A percentile compares a stretch with the other conserved stretches of the same genome.
Conservation (phyloP, 92 coral and sea anemone genomes). For the Epizoanthus illoricatus region DNA sequence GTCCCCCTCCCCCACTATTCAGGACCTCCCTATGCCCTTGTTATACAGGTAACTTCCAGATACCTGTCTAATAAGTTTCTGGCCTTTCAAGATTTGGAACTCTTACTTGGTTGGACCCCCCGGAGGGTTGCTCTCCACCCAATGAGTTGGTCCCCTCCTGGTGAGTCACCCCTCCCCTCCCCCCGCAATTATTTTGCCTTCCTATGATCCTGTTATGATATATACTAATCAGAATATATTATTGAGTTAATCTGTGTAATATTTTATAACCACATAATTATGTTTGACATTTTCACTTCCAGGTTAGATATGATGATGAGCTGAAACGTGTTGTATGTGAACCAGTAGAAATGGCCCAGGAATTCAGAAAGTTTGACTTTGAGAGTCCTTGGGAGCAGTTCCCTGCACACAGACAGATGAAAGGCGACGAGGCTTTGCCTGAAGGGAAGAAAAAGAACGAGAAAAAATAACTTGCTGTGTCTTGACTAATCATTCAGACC, state of each 20-base stretch:
- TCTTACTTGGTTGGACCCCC: too few relatives aligned
- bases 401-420: constrained; percentile 75
- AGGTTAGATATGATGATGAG: constrained; percentile 97
- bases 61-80: too few relatives aligned
- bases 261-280: background rate
- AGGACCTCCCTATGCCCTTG: too few relatives aligned
- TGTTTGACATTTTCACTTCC: constrained; percentile 6
- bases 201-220: too few relatives aligned
- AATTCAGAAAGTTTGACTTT: constrained; percentile 92
- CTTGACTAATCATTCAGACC: background rate
- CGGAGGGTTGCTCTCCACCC: too few relatives aligned
- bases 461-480: constrained; percentile 31
- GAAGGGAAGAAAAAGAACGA: constrained; percentile 41
- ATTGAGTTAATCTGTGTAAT: background rate
- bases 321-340: constrained; percentile 95
- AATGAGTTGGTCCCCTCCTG: too few relatives aligned
- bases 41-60: too few relatives aligned
- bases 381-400: constrained; percentile 96
- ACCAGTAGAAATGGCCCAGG: constrained; percentile 96
- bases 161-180: too few relatives aligned
- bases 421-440: constrained; percentile 24
- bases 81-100: too few relatives aligned
- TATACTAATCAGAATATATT: too few relatives aligned
- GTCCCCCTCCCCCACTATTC: too few relatives aligned
- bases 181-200: too few relatives aligned